Percentiles rank a stretch among this genome's conserved stretches.
These are phyloP conservation scores for Lepidocyrtoides sp. DNA, from an alignment of 2,888 invertebrate species.

Conservation along the genomic window DNA sequence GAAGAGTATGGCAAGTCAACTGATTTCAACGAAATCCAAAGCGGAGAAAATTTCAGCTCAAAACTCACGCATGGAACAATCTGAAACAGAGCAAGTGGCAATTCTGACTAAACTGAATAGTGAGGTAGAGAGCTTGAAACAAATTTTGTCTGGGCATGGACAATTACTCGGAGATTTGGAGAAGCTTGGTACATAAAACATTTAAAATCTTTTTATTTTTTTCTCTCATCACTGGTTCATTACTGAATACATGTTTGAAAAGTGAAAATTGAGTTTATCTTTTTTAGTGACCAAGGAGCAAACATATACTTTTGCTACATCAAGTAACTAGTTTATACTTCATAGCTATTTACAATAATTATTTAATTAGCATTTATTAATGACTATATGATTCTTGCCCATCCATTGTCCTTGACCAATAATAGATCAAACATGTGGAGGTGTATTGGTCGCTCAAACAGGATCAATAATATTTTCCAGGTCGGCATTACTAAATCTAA, in stretches of 20 bases:
- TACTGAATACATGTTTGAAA: too few species aligned
- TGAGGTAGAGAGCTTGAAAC: not conserved
- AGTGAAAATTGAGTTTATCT: too few species aligned
- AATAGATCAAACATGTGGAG: conserved; percentile 66
- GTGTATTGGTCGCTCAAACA: conserved; percentile 39
- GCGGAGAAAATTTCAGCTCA: not conserved
- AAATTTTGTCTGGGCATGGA: not conserved
- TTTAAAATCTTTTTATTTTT: too few species aligned
- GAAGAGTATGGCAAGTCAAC: not conserved
- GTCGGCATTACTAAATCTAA: not conserved
- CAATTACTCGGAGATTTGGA: not conserved
- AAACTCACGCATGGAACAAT: not conserved
- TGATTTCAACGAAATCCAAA: not conserved
- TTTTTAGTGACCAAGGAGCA: too few species aligned
- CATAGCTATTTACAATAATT: too few species aligned
- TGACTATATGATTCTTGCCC: too few species aligned
- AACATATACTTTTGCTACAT: too few species aligned
- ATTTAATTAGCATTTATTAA: too few species aligned
- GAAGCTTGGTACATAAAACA: not conserved
- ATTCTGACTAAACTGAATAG: not conserved
- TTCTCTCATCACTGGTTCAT: too few species aligned
- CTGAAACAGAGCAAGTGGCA: not conserved
- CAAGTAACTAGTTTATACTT: too few species aligned
- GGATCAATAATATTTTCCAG: conserved; percentile 42
- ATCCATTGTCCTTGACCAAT: too few species aligned